These are phyloP conservation scores for Eulithis prunata DNA, from an alignment of 2,888 invertebrate genomes.

Conservation along the genomic window DNA sequence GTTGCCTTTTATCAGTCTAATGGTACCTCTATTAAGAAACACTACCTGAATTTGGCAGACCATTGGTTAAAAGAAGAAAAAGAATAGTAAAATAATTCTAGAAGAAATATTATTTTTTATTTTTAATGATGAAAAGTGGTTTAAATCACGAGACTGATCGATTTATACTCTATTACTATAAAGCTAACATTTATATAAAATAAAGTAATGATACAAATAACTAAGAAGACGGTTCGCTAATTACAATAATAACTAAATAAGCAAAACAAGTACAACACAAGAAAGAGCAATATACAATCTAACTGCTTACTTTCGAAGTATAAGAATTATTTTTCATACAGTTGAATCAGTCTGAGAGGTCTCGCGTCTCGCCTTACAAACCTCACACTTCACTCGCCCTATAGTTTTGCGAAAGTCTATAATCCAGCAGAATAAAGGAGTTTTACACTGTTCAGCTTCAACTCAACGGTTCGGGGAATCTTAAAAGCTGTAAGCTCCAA, in stretches of 20 bases:
- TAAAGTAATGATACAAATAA: too few species aligned
- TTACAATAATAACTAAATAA: too few species aligned
- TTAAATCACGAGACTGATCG: too few species aligned
- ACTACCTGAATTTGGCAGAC: conserved; percentile 35
- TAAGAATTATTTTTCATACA: background rate
- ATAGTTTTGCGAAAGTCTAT: conserved; percentile 36
- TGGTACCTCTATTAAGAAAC: conserved; percentile 26
- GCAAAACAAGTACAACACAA: too few species aligned
- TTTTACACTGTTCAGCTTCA: conserved; percentile 29
- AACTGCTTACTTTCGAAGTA: too few species aligned
- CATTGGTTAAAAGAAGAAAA: conserved; percentile 1
- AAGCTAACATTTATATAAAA: too few species aligned
- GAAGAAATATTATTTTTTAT: background rate
- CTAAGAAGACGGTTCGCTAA: too few species aligned
- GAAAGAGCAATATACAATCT: too few species aligned
- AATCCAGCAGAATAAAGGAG: conserved; percentile 43
- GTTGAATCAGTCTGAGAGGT: background rate
- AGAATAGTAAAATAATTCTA: conserved; percentile 1
- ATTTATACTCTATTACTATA: too few species aligned
- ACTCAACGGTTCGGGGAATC: conserved; percentile 30
- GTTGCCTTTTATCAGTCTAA: conserved; percentile 30
- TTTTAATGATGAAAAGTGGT: background rate
- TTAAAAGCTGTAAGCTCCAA: conserved; percentile 35
- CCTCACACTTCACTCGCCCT: conserved; percentile 14
- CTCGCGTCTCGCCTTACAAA: background rate